Evolutionary conservation across 2,113 vertebrate species (phyloP).

Genomic region (Lontra canadensis): DNA sequence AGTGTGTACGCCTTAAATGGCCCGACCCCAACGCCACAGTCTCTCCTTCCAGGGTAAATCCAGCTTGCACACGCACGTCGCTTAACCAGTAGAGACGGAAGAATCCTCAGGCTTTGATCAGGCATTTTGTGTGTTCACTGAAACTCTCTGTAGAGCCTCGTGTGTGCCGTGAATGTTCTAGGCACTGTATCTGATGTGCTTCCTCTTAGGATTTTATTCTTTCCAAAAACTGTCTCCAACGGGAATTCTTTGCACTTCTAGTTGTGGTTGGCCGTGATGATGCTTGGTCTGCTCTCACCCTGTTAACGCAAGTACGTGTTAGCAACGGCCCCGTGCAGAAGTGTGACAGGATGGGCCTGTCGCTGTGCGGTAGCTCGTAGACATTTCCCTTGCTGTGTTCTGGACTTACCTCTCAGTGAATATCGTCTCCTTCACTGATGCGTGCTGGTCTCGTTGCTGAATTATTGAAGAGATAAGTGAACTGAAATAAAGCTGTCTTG

Average conservation of each 20-base stretch:
- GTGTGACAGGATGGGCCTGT: neutral
- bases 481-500: neutral
- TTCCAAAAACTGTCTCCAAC: accelerated
- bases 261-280: neutral
- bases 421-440: neutral
- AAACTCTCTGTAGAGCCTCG: neutral
- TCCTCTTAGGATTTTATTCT: neutral
- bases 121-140: neutral
- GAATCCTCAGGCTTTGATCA: too few relatives aligned
- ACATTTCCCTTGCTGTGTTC: neutral
- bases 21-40: slow-evolving; percentile 90
- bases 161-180: accelerated
- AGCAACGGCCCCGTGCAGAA: neutral
- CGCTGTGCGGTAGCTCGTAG: neutral
- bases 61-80: neutral
- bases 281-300: neutral
- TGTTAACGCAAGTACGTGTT: neutral
- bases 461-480: neutral
- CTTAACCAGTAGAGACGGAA: neutral
- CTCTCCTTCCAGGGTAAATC: slow-evolving; percentile 91
- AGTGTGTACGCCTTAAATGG: slow-evolving; percentile 91
- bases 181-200: neutral
- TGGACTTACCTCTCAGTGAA: neutral
- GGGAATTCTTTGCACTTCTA: neutral
- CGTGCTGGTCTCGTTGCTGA: neutral